A percentile compares a stretch with the other conserved stretches of the same genome.
Evolutionary conservation across 2,888 invertebrate genomes (phyloP).

Genomic region (Tenthredo amoena): DNA sequence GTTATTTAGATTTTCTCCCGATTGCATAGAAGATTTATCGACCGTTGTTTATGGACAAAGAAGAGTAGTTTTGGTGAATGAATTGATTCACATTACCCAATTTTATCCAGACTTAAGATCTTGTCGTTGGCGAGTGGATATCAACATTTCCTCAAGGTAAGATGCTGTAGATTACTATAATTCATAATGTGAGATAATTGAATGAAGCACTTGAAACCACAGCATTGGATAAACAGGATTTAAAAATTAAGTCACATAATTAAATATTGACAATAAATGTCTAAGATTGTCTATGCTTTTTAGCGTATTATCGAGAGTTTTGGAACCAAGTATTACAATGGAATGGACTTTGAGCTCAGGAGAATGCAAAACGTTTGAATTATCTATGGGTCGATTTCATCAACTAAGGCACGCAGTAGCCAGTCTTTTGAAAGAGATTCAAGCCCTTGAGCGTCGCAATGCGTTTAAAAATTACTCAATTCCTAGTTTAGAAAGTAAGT

Average conservation of each 20-base stretch:
- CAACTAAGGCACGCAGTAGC: conserved; percentile 79
- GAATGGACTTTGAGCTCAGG: conserved; percentile 79
- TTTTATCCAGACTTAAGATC: conserved; percentile 76
- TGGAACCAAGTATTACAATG: conserved; percentile 79
- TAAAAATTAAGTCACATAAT: background rate
- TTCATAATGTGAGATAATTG: background rate
- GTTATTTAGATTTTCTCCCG: conserved; percentile 76
- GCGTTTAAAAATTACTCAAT: conserved; percentile 73
- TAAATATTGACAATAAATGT: conserved; percentile 4
- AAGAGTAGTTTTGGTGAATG: conserved; percentile 73
- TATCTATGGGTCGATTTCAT: conserved; percentile 80
- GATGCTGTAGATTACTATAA: background rate
- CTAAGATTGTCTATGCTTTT: conserved; percentile 26
- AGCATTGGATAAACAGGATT: too few species aligned
- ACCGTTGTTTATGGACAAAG: conserved; percentile 79
- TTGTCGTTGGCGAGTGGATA: conserved; percentile 80
- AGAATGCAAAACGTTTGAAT: conserved; percentile 78
- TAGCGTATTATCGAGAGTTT: conserved; percentile 75
- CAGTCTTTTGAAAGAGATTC: conserved; percentile 79
- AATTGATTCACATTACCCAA: conserved; percentile 75
- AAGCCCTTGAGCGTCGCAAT: conserved; percentile 77
- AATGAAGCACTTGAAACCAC: background rate
- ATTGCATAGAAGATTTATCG: conserved; percentile 79
- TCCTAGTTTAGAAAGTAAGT: conserved; percentile 37
- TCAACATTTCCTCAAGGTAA: conserved; percentile 79